A percentile compares a stretch with the other conserved stretches of the same genome.
Evolutionary conservation across 2,113 vertebrate genomes (phyloP).

Genomic region (Vulpes lagopus): DNA sequence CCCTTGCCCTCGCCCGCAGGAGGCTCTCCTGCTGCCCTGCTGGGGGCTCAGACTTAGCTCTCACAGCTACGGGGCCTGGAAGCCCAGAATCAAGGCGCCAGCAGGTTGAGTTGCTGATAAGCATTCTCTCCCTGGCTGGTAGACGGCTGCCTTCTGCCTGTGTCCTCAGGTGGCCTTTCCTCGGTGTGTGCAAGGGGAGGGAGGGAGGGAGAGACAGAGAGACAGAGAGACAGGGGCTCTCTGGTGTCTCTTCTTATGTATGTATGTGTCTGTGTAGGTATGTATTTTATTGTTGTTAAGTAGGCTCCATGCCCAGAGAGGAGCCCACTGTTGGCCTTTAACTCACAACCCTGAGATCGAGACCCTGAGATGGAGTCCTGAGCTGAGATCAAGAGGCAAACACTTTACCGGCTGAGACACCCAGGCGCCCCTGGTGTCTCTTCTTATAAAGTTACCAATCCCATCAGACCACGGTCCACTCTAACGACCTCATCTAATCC

Average conservation of each 20-base stretch:
- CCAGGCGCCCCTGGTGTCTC: background rate
- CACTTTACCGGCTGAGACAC: background rate
- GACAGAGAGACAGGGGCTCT: background rate
- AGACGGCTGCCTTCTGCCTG: background rate
- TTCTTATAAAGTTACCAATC: background rate
- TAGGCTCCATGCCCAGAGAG: too few species aligned
- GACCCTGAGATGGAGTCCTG: background rate
- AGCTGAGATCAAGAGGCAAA: background rate
- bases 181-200: too few species aligned
- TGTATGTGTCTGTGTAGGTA: background rate
- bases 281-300: too few species aligned
- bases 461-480: background rate
- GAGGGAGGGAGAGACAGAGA: background rate
- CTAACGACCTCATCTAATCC: background rate
- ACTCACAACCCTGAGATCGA: background rate
- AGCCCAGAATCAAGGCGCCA: background rate
- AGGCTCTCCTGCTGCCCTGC: fast-evolving
- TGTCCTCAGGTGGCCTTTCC: background rate
- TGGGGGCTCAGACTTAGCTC: background rate
- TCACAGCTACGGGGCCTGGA: background rate
- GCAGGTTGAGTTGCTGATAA: background rate
- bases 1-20: fast-evolving
- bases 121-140: background rate
- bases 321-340: background rate
- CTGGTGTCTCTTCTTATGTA: background rate